Base-by-base conservation (phyloP, 2,888 invertebrate genomes). In the Diadegma fenestrale region DNA sequence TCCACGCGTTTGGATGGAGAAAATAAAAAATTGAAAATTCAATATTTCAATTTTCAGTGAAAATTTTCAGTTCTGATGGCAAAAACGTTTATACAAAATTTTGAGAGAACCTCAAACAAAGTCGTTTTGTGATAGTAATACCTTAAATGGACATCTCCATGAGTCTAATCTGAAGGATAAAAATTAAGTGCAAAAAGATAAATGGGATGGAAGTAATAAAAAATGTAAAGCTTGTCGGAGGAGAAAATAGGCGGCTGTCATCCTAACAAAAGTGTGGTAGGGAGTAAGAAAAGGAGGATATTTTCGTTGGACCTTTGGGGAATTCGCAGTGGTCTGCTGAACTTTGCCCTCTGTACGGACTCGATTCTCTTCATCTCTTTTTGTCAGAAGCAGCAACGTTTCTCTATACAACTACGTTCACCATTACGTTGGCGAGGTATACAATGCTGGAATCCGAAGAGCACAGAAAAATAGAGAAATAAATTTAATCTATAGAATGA, bases 271-370 rank as follows among this genome's bases (percentile, higher is more conserved):
- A 48, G 4, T n/a, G 58, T n/a, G 58, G 58, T 22, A 45, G 33
- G 19, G 63, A 22, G 66, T 66, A 43, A 61, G 64, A 63, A 68
- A 66, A 66, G 80, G 66, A 48, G 66, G 80, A 80, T 64, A 66
- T 80, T 75, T 68, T 45, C 58, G 66, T 43, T 68, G 66, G 54
- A 30, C 30, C 54, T 66, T 48, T n/a, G 43, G 64, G 58, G 58
- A 58, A 58, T 58, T 4, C 14, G 14, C 4, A 58, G 26, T 14
- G 12, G 22, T 26, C 58, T 58, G 14, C 26, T 58, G 58, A 26
- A 58, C 58, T 58, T 26, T 58, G 58, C 58, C 22, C 58, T 22
- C 58, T 19, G 51, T 5, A 14, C 58, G 14, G 26, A 22, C 22
- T 58, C 22, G 4, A 26, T 58, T 4, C 58, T 58, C 26, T 58